A percentile compares a stretch with the other conserved stretches of the same genome.
Conservation (phyloP, 92 coral and sea anemone species). For the Isaurus tuberculatus region DNA sequence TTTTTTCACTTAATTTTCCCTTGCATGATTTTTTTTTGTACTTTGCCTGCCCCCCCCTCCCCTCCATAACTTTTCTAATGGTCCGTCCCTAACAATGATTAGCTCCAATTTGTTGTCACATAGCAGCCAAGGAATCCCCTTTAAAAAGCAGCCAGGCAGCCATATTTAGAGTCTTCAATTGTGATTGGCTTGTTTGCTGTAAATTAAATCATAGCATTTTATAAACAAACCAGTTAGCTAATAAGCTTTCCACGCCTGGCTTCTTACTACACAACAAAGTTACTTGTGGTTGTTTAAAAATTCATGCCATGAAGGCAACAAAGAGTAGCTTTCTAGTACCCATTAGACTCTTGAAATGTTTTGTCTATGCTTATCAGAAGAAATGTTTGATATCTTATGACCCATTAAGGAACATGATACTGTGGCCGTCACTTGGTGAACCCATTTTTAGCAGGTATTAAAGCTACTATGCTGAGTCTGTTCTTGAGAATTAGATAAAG, state of each 20-base stretch:
- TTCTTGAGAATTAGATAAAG: background rate
- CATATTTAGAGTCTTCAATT: too few relatives aligned
- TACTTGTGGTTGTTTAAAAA: slow-evolving; percentile 76
- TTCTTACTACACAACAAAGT: slow-evolving; percentile 52
- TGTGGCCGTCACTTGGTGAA: background rate
- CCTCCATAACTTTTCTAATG: too few relatives aligned
- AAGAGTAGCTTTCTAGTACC: slow-evolving; percentile 31
- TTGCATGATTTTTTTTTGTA: too few relatives aligned
- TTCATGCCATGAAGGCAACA: slow-evolving; percentile 51
- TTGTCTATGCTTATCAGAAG: slow-evolving; percentile 18
- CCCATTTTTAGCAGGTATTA: slow-evolving; percentile 15
- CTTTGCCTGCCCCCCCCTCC: too few relatives aligned
- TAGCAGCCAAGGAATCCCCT: slow-evolving; percentile 42
- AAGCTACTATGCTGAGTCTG: background rate
- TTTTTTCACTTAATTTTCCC: too few relatives aligned
- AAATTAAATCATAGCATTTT: background rate
- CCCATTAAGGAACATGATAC: slow-evolving; percentile 29
- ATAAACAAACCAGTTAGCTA: slow-evolving; percentile 9
- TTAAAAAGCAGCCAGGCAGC: background rate
- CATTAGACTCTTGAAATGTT: slow-evolving; percentile 6
- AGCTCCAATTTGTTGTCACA: background rate
- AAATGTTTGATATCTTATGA: slow-evolving; percentile 30
- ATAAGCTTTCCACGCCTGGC: slow-evolving; percentile 15
- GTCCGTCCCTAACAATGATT: too few relatives aligned
- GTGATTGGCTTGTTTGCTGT: slow-evolving; percentile 4